Evolutionary conservation across 2,113 vertebrate genomes (phyloP).

Genomic region (Cephalopholis sonnerati): DNA sequence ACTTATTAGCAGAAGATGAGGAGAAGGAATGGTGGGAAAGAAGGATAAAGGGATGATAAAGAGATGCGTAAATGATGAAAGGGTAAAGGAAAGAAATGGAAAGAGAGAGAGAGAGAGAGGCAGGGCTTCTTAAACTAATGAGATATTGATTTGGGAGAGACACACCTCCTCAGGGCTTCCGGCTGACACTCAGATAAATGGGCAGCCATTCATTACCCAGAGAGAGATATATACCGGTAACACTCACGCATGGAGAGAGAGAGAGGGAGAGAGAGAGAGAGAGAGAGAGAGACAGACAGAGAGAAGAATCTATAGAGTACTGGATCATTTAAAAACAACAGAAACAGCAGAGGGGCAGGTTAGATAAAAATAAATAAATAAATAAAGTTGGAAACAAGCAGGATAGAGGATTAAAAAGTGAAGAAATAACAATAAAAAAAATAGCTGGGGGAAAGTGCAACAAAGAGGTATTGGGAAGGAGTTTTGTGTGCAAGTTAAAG

Average conservation of each 20-base stretch:
- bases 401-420: background rate
- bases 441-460: background rate
- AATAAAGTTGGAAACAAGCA: background rate
- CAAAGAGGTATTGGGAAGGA: background rate
- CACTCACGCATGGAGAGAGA: conserved; percentile 25
- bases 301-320: conserved; percentile 19
- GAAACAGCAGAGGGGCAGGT: background rate
- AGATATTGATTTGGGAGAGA: conserved; percentile 77
- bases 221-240: conserved; percentile 52
- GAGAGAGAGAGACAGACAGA: background rate
- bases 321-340: background rate
- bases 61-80: conserved; percentile 26
- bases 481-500: background rate
- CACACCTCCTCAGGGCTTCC: conserved; percentile 71
- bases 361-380: background rate
- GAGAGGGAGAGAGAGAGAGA: background rate
- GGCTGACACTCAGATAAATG: conserved; percentile 74
- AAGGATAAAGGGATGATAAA: background rate
- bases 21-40: background rate
- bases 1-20: background rate
- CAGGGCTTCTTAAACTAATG: conserved; percentile 76
- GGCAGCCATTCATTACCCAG: conserved; percentile 69
- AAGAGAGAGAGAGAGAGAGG: conserved; percentile 48
- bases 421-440: background rate
- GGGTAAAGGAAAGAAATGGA: background rate